Conservation (phyloP, 2,797 vertebrate genomes). For the Labroides dimidiatus region DNA sequence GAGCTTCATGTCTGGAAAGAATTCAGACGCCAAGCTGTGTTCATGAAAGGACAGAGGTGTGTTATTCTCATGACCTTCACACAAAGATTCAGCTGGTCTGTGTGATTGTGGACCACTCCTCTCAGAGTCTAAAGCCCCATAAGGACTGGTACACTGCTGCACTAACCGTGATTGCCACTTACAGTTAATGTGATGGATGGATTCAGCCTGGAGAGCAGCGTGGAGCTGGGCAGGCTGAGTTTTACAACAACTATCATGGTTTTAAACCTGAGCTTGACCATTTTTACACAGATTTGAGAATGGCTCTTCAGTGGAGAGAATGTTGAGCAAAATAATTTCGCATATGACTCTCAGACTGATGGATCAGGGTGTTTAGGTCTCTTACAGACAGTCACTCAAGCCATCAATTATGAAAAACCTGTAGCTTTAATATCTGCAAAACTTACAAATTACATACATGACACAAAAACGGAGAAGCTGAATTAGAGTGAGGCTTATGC, state of each 20-base stretch:
- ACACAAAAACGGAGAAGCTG: not conserved
- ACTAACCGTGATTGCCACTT: conserved; percentile 62
- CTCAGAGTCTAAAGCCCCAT: conserved; percentile 31
- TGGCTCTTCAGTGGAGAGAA: conserved; percentile 2
- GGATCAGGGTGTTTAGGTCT: conserved; percentile 20
- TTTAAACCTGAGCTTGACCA: conserved; percentile 3
- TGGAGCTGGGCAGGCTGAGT: conserved; percentile 3
- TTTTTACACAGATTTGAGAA: not conserved
- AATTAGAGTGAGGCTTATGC: too few relatives aligned
- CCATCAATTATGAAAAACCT: conserved; percentile 49
- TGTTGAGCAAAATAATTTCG: conserved; percentile 14
- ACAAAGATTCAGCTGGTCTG: conserved; percentile 49
- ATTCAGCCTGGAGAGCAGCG: conserved; percentile 18
- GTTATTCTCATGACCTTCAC: conserved; percentile 56
- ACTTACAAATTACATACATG: too few relatives aligned
- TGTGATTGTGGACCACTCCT: conserved; percentile 13
- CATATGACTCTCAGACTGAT: conserved; percentile 18
- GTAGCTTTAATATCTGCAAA: not conserved
- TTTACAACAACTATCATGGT: not conserved
- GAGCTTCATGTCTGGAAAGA: too few relatives aligned
- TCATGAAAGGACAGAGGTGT: conserved; percentile 59
- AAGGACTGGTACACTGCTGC: conserved; percentile 47
- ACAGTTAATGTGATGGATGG: conserved; percentile 61
- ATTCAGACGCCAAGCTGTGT: conserved; percentile 34
- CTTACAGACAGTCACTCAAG: conserved; percentile 34